phyloP scores from a whole-genome alignment of 2,113 vertebrate species.

The Calyptomena viridis region DNA sequence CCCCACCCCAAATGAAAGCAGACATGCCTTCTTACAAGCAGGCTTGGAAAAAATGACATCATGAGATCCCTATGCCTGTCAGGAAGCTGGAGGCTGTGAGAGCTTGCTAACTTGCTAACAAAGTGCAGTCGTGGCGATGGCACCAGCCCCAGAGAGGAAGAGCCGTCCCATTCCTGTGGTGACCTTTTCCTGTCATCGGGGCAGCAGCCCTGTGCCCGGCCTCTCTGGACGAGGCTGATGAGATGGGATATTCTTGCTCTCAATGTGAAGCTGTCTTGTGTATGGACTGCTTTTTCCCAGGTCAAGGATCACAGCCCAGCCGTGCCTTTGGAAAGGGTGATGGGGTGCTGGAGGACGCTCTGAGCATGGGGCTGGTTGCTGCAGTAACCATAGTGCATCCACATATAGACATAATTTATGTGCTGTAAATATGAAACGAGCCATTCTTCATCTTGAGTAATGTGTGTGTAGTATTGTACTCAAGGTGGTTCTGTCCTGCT shows the following conservation, averaged over 20 bases:
- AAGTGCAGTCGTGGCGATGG: not conserved
- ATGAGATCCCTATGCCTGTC: slow-evolving; percentile 36
- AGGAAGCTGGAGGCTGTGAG: slow-evolving; percentile 2
- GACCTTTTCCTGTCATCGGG: not conserved
- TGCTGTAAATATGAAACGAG: not conserved
- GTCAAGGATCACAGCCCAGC: not conserved
- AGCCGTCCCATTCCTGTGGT: not conserved
- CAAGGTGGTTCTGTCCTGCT: not conserved
- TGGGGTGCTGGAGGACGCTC: not conserved
- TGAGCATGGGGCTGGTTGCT: rapidly evolving
- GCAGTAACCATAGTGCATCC: not conserved
- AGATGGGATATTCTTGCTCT: not conserved
- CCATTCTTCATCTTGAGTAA: not conserved
- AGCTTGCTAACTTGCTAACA: not conserved
- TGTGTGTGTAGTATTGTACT: not conserved
- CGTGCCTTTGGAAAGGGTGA: not conserved
- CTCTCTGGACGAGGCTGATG: not conserved
- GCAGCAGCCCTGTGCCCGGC: not conserved
- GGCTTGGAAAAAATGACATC: slow-evolving; percentile 44
- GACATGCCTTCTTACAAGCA: not conserved
- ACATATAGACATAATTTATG: not conserved
- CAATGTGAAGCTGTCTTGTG: not conserved
- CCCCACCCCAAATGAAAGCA: slow-evolving; percentile 20
- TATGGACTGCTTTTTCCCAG: not conserved
- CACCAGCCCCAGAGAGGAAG: not conserved